These are phyloP conservation scores for Pocillopora grandis DNA, from an alignment of 92 coral and sea anemone genomes.

Conservation along the genomic window DNA sequence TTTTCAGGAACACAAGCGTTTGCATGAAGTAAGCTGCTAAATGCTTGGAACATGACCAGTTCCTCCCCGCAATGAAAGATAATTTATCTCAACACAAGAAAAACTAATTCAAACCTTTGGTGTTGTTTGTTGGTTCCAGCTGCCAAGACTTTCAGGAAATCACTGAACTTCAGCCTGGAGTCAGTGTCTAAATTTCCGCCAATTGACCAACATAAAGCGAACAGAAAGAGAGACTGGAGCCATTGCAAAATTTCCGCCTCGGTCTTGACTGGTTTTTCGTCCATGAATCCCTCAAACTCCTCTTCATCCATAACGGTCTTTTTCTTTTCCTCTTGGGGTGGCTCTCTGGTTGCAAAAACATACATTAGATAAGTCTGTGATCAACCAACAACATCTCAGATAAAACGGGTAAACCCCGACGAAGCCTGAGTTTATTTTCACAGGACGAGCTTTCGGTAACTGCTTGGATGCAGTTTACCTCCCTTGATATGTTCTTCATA, in stretches of 20 bases:
- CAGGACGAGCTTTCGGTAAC: too few relatives aligned
- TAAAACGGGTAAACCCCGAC: too few relatives aligned
- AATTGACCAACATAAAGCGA: conserved; percentile 93
- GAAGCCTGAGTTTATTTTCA: too few relatives aligned
- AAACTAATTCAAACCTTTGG: conserved; percentile 63
- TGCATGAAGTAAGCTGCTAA: neutral
- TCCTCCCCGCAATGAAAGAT: neutral
- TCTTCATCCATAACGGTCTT: conserved; percentile 57
- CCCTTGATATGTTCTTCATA: neutral
- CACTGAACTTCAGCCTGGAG: conserved; percentile 92
- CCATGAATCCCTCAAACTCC: conserved; percentile 52
- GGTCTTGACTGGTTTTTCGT: conserved; percentile 82
- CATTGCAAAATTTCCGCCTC: conserved; percentile 92
- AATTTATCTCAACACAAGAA: neutral
- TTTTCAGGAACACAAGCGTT: neutral
- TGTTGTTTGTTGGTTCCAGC: conserved; percentile 95
- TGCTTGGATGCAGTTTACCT: too few relatives aligned
- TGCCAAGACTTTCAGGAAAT: conserved; percentile 79
- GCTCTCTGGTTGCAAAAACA: conserved; percentile 43
- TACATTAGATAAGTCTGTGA: too few relatives aligned
- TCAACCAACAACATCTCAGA: too few relatives aligned
- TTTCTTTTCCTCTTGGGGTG: conserved; percentile 62
- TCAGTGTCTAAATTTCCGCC: conserved; percentile 94
- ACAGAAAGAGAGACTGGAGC: conserved; percentile 93
- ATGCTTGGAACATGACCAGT: neutral